Percentiles rank a stretch among this genome's conserved stretches.
These are phyloP conservation scores for Drosophila arawakana DNA, from an alignment of 1,140 invertebrate species.

Conservation along the genomic window DNA sequence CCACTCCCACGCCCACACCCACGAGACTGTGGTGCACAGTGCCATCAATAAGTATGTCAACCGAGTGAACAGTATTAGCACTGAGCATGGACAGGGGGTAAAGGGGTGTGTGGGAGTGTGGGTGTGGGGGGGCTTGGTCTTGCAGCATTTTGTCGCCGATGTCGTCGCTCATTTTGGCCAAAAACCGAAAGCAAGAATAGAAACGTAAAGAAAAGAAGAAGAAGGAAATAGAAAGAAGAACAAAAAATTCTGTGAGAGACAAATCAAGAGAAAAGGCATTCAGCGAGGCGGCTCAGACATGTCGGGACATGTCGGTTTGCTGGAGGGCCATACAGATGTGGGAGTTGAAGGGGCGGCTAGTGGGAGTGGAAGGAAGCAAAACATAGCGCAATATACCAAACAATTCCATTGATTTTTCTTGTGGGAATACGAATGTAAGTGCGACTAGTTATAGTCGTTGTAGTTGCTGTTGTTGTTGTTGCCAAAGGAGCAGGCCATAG, in stretches of 20 bases:
- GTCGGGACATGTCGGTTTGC: neutral
- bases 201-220: conserved; percentile 22
- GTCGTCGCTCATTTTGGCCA: conserved; percentile 67
- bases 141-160: conserved; percentile 51
- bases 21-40: conserved; percentile 38
- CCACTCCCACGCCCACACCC: conserved; percentile 14
- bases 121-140: conserved; percentile 19
- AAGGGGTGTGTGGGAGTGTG: neutral
- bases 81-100: conserved; percentile 20
- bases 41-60: conserved; percentile 72
- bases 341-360: neutral
- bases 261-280: conserved; percentile 50
- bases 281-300: neutral
- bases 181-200: conserved; percentile 40
- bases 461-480: conserved; percentile 10
- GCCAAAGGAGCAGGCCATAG: conserved; percentile 46
- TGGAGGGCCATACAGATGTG: neutral
- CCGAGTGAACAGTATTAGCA: conserved; percentile 56
- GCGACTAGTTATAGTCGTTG: conserved; percentile 40
- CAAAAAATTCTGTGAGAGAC: conserved; percentile 38
- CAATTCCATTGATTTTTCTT: conserved; percentile 83
- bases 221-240: conserved; percentile 20
- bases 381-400: conserved; percentile 72
- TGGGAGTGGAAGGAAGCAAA: conserved; percentile 1
- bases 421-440: conserved; percentile 68